Conservation (phyloP, 2,888 invertebrate species). For the Helobdella robusta region DNA sequence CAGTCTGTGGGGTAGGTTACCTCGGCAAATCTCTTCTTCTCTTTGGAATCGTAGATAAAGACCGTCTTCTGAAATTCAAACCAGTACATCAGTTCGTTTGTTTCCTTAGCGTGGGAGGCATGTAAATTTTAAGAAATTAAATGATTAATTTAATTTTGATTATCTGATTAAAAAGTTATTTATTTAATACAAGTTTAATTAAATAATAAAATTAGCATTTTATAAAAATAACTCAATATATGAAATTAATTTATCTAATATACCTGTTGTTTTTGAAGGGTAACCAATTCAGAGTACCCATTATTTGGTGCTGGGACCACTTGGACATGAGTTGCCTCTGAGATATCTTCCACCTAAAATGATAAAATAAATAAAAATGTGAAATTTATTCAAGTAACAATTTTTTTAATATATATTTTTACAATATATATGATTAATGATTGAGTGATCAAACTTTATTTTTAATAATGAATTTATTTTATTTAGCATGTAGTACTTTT, state of each 20-base stretch:
- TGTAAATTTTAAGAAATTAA: no score
- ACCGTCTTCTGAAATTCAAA: conserved; percentile 96
- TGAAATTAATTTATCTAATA: background rate
- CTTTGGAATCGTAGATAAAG: conserved; percentile 72
- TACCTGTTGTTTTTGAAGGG: conserved; percentile 55
- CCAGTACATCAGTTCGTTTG: conserved; percentile 54
- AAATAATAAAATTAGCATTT: background rate
- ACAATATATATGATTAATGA: no score
- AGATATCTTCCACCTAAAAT: conserved; percentile 20
- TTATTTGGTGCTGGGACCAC: conserved; percentile 93
- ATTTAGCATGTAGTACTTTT: background rate
- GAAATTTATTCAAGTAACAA: background rate
- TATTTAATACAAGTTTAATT: background rate
- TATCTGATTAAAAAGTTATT: no score
- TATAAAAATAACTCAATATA: background rate
- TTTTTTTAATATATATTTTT: background rate
- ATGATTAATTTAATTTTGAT: no score
- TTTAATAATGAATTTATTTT: background rate
- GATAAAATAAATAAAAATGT: no score
- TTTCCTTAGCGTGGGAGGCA: no score
- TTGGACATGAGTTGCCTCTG: conserved; percentile 71
- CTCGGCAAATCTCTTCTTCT: conserved; percentile 69
- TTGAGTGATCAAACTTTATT: background rate
- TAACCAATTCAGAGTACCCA: conserved; percentile 87
- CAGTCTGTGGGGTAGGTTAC: conserved; percentile 71